Conservation (phyloP, 2,113 vertebrate genomes). For the Phyllostomus discolor region DNA sequence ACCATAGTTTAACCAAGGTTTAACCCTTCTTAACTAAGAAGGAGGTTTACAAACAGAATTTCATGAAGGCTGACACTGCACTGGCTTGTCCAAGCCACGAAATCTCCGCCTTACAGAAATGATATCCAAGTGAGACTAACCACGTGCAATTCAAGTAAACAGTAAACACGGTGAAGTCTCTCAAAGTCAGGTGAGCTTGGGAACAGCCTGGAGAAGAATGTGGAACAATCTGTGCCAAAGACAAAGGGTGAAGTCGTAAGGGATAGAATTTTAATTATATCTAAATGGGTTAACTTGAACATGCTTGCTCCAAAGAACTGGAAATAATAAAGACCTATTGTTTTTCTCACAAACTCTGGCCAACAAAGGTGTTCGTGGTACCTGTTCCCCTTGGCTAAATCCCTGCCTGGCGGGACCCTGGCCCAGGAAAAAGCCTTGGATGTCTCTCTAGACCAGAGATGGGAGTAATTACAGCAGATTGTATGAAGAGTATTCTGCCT, state of each 20-base stretch:
- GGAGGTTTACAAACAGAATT: neutral
- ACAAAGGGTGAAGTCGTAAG: neutral
- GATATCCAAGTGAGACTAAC: neutral
- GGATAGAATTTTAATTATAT: neutral
- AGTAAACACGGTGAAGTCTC: neutral
- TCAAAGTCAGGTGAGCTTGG: neutral
- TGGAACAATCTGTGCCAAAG: neutral
- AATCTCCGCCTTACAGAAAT: neutral
- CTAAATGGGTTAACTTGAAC: neutral
- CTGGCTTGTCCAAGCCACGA: neutral
- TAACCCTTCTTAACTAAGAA: neutral
- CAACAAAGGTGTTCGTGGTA: neutral
- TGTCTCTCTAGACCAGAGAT: neutral
- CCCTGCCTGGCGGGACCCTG: neutral
- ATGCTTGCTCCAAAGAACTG: neutral
- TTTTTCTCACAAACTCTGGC: neutral
- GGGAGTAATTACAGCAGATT: neutral
- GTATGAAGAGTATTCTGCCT: neutral
- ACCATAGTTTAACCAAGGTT: neutral
- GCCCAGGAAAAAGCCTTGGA: neutral
- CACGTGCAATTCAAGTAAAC: neutral
- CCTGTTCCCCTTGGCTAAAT: neutral
- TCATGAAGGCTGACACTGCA: neutral
- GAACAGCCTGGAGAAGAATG: neutral
- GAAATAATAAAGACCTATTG: neutral